Conservation (phyloP, 2,797 vertebrate species). For the Synaphobranchus kaupii region DNA sequence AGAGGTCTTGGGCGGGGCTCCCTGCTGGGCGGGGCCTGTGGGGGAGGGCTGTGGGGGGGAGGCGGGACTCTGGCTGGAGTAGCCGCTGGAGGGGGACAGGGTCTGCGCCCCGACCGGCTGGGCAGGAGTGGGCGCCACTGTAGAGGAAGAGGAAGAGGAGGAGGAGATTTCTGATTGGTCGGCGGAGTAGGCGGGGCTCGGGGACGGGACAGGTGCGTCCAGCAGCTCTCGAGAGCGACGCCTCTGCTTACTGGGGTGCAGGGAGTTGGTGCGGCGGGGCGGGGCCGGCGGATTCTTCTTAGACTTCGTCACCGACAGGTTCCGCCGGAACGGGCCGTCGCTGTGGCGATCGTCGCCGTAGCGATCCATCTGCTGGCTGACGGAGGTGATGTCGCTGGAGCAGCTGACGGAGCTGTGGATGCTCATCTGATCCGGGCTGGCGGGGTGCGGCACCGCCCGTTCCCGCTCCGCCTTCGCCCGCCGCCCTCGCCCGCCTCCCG, state of each 20-base stretch:
- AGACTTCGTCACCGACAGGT: slow-evolving; percentile 86
- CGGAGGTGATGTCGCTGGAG: slow-evolving; percentile 43
- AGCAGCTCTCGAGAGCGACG: slow-evolving; percentile 61
- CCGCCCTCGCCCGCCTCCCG: slow-evolving; percentile 73
- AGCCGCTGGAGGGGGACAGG: slow-evolving; percentile 86
- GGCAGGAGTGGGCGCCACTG: slow-evolving; percentile 34
- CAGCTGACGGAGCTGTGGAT: slow-evolving; percentile 57
- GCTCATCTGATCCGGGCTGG: slow-evolving; percentile 50
- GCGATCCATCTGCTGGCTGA: slow-evolving; percentile 17
- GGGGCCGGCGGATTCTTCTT: slow-evolving; percentile 82
- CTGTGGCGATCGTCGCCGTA: slow-evolving; percentile 36
- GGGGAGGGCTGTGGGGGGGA: slow-evolving; percentile 61
- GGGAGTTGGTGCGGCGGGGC: slow-evolving; percentile 84
- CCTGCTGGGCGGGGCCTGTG: slow-evolving; percentile 37
- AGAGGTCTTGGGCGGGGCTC: slow-evolving; percentile 21
- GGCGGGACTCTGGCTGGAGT: slow-evolving; percentile 83
- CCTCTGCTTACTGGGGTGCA: slow-evolving; percentile 73
- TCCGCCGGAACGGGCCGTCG: slow-evolving; percentile 70
- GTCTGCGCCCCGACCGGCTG: slow-evolving; percentile 64
- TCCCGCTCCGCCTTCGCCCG: not conserved
- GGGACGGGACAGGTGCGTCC: not conserved
- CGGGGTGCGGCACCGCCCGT: slow-evolving; percentile 39
- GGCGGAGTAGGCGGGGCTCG: not conserved
- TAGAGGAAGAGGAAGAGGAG: slow-evolving; percentile 18
- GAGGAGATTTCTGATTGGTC: slow-evolving; percentile 24